Evolutionary conservation across 2,797 vertebrate genomes (phyloP).

Genomic region (Scarus forsteni): DNA sequence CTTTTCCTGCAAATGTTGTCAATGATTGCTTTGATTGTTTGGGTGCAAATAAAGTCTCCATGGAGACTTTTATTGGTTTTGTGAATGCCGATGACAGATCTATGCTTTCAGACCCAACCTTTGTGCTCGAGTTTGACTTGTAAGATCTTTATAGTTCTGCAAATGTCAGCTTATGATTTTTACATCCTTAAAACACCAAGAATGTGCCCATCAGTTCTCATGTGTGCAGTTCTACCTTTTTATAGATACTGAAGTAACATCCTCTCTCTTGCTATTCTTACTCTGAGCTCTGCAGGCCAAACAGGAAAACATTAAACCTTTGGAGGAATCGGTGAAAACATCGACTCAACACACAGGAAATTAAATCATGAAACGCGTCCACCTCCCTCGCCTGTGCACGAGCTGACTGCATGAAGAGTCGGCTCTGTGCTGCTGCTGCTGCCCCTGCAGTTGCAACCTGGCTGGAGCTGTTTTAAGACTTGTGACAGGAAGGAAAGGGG

Average conservation of each 20-base stretch:
- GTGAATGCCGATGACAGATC: neutral
- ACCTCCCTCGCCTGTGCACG: conserved; percentile 40
- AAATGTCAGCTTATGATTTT: neutral
- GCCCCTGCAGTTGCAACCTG: conserved; percentile 61
- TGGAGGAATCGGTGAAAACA: conserved; percentile 5
- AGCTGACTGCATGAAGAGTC: conserved; percentile 39
- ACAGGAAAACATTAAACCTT: conserved; percentile 13
- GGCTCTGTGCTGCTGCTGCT: conserved; percentile 34
- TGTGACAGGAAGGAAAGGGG: conserved; percentile 82
- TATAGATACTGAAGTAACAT: neutral
- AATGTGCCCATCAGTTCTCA: neutral
- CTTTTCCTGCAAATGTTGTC: neutral
- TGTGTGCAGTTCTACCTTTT: neutral
- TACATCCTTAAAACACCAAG: too few species aligned
- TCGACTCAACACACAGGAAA: conserved; percentile 41
- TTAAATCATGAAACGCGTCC: conserved; percentile 27
- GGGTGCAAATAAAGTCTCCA: neutral
- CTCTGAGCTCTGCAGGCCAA: conserved; percentile 1
- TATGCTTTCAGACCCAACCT: neutral
- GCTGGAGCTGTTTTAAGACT: conserved; percentile 65
- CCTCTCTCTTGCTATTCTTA: neutral
- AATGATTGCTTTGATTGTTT: neutral
- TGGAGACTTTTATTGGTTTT: neutral
- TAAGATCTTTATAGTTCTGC: neutral
- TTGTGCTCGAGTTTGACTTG: neutral